Conservation (phyloP, 2,888 invertebrate genomes). For the Cheilosia soror region DNA sequence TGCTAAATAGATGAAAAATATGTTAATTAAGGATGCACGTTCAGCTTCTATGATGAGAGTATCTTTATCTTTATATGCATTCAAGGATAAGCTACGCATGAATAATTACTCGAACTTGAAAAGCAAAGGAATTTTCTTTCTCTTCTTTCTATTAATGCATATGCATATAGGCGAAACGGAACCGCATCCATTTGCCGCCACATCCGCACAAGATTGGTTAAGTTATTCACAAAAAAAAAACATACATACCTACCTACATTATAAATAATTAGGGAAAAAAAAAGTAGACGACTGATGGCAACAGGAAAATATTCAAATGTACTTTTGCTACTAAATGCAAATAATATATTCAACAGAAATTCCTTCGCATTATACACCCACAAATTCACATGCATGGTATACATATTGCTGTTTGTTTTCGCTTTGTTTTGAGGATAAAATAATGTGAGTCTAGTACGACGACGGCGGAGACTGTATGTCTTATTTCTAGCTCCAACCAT, state of each 20-base stretch:
- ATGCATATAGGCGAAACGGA: slow-evolving; percentile 64
- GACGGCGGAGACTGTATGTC: slow-evolving; percentile 30
- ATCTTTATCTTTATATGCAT: slow-evolving; percentile 32
- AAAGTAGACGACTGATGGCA: slow-evolving; percentile 30
- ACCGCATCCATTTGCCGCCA: slow-evolving; percentile 68
- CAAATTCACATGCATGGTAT: not conserved
- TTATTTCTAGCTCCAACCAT: slow-evolving; percentile 26
- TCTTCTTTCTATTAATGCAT: slow-evolving; percentile 50
- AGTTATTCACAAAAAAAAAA: slow-evolving; percentile 57
- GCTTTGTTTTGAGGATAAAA: slow-evolving; percentile 46
- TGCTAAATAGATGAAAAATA: slow-evolving; percentile 69
- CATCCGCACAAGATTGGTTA: slow-evolving; percentile 64
- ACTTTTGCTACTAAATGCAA: slow-evolving; percentile 69
- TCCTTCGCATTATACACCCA: slow-evolving; percentile 58
- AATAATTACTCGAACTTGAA: slow-evolving; percentile 73
- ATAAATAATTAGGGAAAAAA: slow-evolving; percentile 68
- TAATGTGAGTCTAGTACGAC: slow-evolving; percentile 19
- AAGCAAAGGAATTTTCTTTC: slow-evolving; percentile 39
- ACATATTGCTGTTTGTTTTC: not conserved
- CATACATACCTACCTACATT: slow-evolving; percentile 24
- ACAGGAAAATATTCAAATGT: slow-evolving; percentile 71
- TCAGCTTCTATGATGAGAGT: slow-evolving; percentile 26
- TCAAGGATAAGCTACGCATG: slow-evolving; percentile 69
- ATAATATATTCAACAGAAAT: slow-evolving; percentile 71
- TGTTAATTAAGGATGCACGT: slow-evolving; percentile 65